These are phyloP conservation scores for Harlomillsia oculata DNA, from an alignment of 1,140 invertebrate species.

Conservation along the genomic window DNA sequence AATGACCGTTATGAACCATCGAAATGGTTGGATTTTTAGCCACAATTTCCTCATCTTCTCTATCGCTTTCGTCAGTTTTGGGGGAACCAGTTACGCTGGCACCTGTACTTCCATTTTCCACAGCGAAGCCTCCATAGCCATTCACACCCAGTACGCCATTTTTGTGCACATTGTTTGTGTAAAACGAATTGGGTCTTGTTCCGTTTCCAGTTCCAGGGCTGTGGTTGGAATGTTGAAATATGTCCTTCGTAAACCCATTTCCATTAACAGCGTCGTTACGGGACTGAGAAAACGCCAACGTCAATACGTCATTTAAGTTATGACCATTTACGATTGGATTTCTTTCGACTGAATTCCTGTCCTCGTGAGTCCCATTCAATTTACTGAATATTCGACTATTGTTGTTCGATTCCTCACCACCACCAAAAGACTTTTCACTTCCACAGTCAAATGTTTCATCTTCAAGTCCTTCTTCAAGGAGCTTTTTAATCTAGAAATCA, in stretches of 20 bases:
- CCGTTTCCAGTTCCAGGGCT: too few relatives aligned
- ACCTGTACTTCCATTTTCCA: not conserved
- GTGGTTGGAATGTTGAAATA: too few relatives aligned
- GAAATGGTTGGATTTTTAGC: conserved; percentile 24
- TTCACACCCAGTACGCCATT: too few relatives aligned
- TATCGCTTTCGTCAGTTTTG: not conserved
- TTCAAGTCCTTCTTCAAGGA: conserved; percentile 11
- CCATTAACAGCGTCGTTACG: too few relatives aligned
- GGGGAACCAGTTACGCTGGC: not conserved
- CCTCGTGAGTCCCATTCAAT: too few relatives aligned
- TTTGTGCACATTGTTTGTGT: too few relatives aligned
- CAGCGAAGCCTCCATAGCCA: not conserved
- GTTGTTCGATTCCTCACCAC: not conserved
- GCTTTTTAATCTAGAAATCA: conserved; percentile 17
- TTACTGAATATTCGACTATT: too few relatives aligned
- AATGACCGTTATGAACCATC: conserved; percentile 28
- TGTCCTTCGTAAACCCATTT: too few relatives aligned
- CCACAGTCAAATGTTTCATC: conserved; percentile 23
- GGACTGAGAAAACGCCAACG: not conserved
- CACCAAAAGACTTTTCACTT: not conserved
- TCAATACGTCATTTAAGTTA: not conserved
- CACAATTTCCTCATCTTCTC: conserved; percentile 21
- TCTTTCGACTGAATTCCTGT: not conserved
- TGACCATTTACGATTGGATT: not conserved
- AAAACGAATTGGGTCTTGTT: too few relatives aligned